These are phyloP conservation scores for Hypolimnas misippus DNA, from an alignment of 2,888 invertebrate genomes.

Conservation along the genomic window DNA sequence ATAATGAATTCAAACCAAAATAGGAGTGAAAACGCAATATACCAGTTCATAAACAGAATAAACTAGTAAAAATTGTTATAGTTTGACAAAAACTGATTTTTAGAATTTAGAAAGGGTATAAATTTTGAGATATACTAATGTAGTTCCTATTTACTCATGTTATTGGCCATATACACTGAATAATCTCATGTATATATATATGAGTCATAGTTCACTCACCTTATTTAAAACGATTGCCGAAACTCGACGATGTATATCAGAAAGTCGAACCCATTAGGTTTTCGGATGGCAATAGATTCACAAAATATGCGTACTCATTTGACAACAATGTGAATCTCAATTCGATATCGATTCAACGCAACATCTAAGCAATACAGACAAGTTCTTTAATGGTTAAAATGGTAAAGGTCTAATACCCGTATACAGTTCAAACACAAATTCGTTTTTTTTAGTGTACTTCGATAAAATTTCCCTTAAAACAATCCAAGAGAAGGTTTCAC, in stretches of 20 bases:
- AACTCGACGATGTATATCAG: constrained; percentile 42
- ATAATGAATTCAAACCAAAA: background rate
- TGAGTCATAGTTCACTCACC: constrained; percentile 46
- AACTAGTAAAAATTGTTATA: background rate
- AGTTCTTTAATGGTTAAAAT: constrained; percentile 52
- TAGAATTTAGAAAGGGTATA: background rate
- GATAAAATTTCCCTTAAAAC: constrained; percentile 36
- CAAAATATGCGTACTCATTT: constrained; percentile 72
- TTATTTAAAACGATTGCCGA: constrained; percentile 43
- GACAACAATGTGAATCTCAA: constrained; percentile 60
- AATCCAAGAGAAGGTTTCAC: constrained; percentile 41
- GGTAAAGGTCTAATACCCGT: constrained; percentile 55
- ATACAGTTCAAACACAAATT: constrained; percentile 30
- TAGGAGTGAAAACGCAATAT: background rate
- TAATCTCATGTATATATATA: background rate
- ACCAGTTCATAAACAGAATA: background rate
- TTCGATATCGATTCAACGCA: constrained; percentile 65
- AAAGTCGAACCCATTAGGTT: constrained; percentile 55
- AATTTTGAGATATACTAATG: background rate
- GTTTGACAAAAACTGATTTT: background rate
- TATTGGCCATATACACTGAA: background rate
- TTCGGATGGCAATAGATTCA: constrained; percentile 58
- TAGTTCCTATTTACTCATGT: too few species aligned
- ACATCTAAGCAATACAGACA: constrained; percentile 55
- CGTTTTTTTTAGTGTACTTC: constrained; percentile 33